Conservation (phyloP, 2,888 invertebrate species). For the Mesorhabditis spiculigera region DNA sequence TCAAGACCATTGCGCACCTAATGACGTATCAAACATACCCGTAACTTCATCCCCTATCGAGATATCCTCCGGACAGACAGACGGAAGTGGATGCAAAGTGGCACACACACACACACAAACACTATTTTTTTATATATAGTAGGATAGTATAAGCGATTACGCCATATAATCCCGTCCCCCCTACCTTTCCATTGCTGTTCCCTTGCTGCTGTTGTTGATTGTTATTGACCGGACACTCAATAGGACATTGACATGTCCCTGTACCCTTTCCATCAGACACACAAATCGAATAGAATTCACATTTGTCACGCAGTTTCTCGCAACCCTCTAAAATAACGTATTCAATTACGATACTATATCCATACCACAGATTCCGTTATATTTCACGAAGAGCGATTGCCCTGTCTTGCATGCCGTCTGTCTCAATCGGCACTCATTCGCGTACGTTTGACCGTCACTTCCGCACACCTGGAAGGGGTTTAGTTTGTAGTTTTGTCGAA, state of each 20-base stretch:
- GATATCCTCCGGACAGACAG: too few relatives aligned
- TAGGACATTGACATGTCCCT: constrained; percentile 61
- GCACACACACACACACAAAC: too few relatives aligned
- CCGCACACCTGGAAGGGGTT: constrained; percentile 66
- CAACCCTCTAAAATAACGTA: constrained; percentile 68
- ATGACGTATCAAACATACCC: too few relatives aligned
- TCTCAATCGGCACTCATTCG: constrained; percentile 77
- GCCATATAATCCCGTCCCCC: not conserved
- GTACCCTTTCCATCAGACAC: constrained; percentile 65
- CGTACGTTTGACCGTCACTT: constrained; percentile 65
- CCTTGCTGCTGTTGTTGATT: too few relatives aligned
- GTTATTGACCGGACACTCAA: constrained; percentile 22
- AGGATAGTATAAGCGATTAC: too few relatives aligned
- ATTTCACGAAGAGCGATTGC: constrained; percentile 73
- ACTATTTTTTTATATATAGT: too few relatives aligned
- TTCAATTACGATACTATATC: not conserved
- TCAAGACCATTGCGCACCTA: too few relatives aligned
- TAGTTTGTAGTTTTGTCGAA: not conserved
- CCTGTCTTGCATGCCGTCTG: constrained; percentile 75
- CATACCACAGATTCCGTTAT: constrained; percentile 77
- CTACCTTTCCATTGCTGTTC: not conserved
- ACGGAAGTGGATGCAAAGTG: too few relatives aligned
- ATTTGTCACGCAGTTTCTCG: constrained; percentile 69
- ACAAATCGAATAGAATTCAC: constrained; percentile 76
- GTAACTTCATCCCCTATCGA: too few relatives aligned